Percentiles rank a stretch among this genome's conserved stretches.
phyloP scores from a whole-genome alignment of 2,888 invertebrate species.

The Tineola bisselliella region DNA sequence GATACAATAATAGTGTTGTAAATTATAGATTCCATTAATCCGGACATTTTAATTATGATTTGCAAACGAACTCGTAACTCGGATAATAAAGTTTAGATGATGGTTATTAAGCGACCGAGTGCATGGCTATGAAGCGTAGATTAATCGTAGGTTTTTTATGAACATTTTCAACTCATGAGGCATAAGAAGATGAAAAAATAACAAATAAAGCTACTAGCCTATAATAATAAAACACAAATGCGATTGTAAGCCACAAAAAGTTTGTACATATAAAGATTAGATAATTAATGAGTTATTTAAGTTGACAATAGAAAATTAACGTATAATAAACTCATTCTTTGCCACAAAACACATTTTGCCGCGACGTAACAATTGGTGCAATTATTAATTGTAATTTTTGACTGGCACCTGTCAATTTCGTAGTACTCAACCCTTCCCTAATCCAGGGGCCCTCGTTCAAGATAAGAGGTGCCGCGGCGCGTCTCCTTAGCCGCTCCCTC shows the following conservation, averaged over 20 bases:
- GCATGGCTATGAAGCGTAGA: slow-evolving; percentile 45
- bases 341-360: slow-evolving; percentile 21
- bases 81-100: slow-evolving; percentile 56
- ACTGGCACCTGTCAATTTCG: slow-evolving; percentile 67
- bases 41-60: slow-evolving; percentile 15
- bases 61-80: slow-evolving; percentile 11
- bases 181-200: no score
- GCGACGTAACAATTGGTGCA: slow-evolving; percentile 43
- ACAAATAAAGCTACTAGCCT: no score
- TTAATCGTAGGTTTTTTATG: slow-evolving; percentile 38
- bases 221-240: no score
- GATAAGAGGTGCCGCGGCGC: slow-evolving; percentile 49
- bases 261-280: no score
- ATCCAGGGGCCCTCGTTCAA: slow-evolving; percentile 44
- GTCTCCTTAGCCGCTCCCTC: slow-evolving; percentile 59
- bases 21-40: no score
- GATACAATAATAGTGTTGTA: no score
- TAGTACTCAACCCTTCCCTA: slow-evolving; percentile 61
- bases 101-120: slow-evolving; percentile 47
- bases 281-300: no score
- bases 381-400: slow-evolving; percentile 69
- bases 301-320: not conserved
- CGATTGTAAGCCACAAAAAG: no score
- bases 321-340: not conserved
- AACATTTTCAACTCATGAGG: no score